Base-by-base conservation (phyloP, 2,113 vertebrate genomes). In the Triplophysa rosa region DNA sequence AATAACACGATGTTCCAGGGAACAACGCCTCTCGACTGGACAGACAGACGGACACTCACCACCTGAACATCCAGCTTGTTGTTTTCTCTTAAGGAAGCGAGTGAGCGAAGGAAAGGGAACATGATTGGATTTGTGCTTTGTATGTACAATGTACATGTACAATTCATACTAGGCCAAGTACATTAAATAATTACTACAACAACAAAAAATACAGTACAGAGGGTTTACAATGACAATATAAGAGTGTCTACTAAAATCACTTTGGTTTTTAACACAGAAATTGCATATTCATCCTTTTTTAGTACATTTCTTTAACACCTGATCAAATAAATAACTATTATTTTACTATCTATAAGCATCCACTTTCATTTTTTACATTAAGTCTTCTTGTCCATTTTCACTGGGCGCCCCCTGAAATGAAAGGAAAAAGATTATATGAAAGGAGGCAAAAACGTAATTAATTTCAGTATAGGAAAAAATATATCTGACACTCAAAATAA, bases 81-180 rank as follows among this genome's bases (percentile, higher is more conserved):
- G 10, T 79, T 87, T 69, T 95, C 87, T 0, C 90, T 80, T 10
- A 97, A 40, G 0, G 95, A 92, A 0, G 92, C 94, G 37, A 97
- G 92, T 1, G 96, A 96, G 23, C 83, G 91, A 19, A 97, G 93
- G 89, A 97, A 97, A 66, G 95, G 85, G 8, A 95, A 89, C 94
- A 96, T 95, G 84, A 90, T 10, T 0, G 88, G 89, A 0, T 87
- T 84, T 0, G 92, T 92, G 90, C 89, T 92, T 0, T 56, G n/a
- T n/a, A n/a, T n/a, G n/a, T n/a, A n/a, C n/a, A n/a, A n/a, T n/a
- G n/a, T n/a, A n/a, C n/a, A n/a, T n/a, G n/a, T n/a, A n/a, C n/a
- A 21, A 5, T 54, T 19, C 8, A 21, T 8, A 58, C 19, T 7
- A 58, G 7, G 9, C 19, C 6, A 19, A 2, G 33, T 9, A 58